phyloP scores from a whole-genome alignment of 2,797 vertebrate genomes.

The Myoxocephalus aenaeus region DNA sequence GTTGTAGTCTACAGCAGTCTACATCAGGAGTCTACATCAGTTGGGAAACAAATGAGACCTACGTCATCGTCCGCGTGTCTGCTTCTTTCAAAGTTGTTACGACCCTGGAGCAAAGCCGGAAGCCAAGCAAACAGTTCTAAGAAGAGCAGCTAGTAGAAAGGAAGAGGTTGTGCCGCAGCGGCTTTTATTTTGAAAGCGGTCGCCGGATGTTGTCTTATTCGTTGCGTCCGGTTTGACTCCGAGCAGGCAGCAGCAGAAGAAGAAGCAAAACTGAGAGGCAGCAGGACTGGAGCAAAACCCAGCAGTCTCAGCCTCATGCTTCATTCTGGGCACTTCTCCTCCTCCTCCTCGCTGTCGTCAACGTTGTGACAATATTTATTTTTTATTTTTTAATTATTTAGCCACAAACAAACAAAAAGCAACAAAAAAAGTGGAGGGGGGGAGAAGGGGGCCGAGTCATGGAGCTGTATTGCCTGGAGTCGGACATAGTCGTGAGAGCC shows the following conservation, averaged over 20 bases:
- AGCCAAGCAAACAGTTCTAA: not conserved
- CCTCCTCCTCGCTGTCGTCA: slow-evolving; percentile 28
- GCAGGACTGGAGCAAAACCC: slow-evolving; percentile 73
- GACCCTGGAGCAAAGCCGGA: slow-evolving; percentile 14
- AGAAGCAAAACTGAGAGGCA: slow-evolving; percentile 70
- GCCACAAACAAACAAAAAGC: slow-evolving; percentile 3
- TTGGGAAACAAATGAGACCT: slow-evolving; percentile 21
- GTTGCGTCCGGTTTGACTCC: not conserved
- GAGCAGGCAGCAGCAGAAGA: slow-evolving; percentile 23
- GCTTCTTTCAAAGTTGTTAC: slow-evolving; percentile 18
- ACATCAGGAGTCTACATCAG: slow-evolving; percentile 27
- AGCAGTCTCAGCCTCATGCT: slow-evolving; percentile 79
- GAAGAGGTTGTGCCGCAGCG: not conserved
- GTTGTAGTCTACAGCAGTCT: slow-evolving; percentile 5
- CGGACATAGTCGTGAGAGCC: slow-evolving; percentile 88
- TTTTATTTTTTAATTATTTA: slow-evolving; percentile 34
- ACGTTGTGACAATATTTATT: slow-evolving; percentile 71
- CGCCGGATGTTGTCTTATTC: slow-evolving; percentile 23
- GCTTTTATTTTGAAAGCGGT: slow-evolving; percentile 44
- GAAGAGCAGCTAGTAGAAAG: not conserved
- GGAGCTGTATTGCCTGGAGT: slow-evolving; percentile 87
- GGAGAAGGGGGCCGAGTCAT: slow-evolving; percentile 70
- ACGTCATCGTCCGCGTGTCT: slow-evolving; percentile 42
- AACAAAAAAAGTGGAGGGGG: slow-evolving; percentile 27
- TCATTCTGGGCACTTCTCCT: slow-evolving; percentile 71